Conservation (phyloP, 2,113 vertebrate genomes). For the Syrrhaptes paradoxus region DNA sequence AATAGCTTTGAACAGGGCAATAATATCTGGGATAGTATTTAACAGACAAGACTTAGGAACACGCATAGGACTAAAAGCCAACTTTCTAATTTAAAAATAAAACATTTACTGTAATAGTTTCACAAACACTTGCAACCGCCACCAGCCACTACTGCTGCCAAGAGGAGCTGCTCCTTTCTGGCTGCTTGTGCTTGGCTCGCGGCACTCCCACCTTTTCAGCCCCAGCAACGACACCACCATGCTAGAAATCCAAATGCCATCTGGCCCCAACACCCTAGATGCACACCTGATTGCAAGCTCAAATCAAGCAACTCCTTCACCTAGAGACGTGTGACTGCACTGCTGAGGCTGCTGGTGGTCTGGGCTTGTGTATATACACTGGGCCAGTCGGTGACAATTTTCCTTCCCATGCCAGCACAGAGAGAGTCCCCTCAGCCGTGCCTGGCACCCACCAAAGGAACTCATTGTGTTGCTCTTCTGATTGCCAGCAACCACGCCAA, state of each 20-base stretch:
- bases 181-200: neutral
- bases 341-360: neutral
- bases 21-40: neutral
- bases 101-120: neutral
- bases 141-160: neutral
- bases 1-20: neutral
- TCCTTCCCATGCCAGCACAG: neutral
- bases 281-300: neutral
- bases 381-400: neutral
- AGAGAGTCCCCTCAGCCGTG: accelerated
- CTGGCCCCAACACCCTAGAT: neutral
- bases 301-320: neutral
- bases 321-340: accelerated
- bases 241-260: neutral
- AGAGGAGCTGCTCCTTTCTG: neutral
- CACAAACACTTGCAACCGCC: neutral
- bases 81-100: neutral
- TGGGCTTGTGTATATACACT: neutral
- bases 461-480: accelerated
- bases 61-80: neutral
- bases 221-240: accelerated
- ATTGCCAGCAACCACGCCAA: neutral
- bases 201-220: neutral
- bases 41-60: neutral
- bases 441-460: neutral